Evolutionary conservation across 2,113 vertebrate genomes (phyloP), one percentile per base, ranked within the genome.

Genomic region (Thryonomys swinderianus): DNA sequence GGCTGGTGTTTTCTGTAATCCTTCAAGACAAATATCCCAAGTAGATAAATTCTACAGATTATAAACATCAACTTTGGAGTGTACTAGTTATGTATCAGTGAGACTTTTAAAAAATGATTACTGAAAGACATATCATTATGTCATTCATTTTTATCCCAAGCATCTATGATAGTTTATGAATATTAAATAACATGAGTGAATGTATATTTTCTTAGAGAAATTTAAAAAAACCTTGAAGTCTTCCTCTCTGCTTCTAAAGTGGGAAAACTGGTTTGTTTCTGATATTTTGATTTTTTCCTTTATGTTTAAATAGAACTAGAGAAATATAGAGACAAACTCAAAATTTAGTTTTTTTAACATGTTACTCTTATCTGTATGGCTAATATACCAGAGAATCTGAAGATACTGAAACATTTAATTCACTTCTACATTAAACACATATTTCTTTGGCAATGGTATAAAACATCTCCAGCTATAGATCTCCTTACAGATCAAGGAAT

Each of bases 381-480:
- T 85, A 78, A 90, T 89, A 7, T 17, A 89, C 10, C 3, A 61
- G 42, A 10, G 73, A 13, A 80, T 27, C 53, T 57, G 37, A 45
- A 51, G 9, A 18, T 23, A 40, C 25, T 55, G 76, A 84, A 51
- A 76, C 2, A n/a, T 80, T 91, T n/a, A 32, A 12, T n/a, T 83
- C 25, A 81, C 80, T 89, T 91, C 45, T 76, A 74, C 59, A 37
- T 21, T 48, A 37, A 89, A 23, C 32, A 8, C 76, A 6, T 4
- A 16, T 76, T 91, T 85, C 62, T 61, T 96, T 71, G 32, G 1
- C 9, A 73, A n/a, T 30, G n/a, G 8, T 34, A 87, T 34, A 53
- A 85, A 90, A 57, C 18, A 89, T 82, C 30, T 94, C 42, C 85
- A 91, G 76, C 84, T 96, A 48, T 40, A 88, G 30, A 90, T 91